Evolutionary conservation across 2,888 invertebrate genomes (phyloP).

Genomic region (Philonicus albiceps): DNA sequence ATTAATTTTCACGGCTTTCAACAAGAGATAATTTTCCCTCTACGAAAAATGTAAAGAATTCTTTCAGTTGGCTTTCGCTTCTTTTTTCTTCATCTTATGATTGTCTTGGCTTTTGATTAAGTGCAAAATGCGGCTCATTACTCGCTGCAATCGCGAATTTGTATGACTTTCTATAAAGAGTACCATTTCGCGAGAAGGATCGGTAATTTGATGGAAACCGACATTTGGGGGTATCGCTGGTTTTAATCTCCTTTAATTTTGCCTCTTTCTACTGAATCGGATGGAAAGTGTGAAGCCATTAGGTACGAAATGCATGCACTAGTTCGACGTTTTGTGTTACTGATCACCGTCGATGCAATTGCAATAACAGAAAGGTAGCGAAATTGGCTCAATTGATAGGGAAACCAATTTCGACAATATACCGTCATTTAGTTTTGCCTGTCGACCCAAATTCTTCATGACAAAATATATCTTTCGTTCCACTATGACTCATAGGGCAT

Average conservation of each 20-base stretch:
- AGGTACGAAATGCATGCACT: background rate
- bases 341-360: background rate
- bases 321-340: background rate
- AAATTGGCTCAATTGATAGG: background rate
- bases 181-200: background rate
- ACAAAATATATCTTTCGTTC: background rate
- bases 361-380: background rate
- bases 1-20: background rate
- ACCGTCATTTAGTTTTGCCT: background rate
- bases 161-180: background rate
- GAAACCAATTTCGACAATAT: background rate
- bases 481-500: background rate
- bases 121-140: background rate
- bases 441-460: background rate
- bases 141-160: background rate
- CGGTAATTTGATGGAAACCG: background rate
- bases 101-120: background rate
- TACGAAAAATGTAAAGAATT: background rate
- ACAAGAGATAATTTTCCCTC: background rate
- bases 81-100: background rate
- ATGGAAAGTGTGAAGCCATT: background rate
- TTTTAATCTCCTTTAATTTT: background rate
- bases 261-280: background rate
- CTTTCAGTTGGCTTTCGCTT: background rate
- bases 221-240: background rate